Percentiles rank a stretch among this genome's conserved stretches.
phyloP scores from a whole-genome alignment of 2,888 invertebrate species.

The Osedax frankpressi region DNA sequence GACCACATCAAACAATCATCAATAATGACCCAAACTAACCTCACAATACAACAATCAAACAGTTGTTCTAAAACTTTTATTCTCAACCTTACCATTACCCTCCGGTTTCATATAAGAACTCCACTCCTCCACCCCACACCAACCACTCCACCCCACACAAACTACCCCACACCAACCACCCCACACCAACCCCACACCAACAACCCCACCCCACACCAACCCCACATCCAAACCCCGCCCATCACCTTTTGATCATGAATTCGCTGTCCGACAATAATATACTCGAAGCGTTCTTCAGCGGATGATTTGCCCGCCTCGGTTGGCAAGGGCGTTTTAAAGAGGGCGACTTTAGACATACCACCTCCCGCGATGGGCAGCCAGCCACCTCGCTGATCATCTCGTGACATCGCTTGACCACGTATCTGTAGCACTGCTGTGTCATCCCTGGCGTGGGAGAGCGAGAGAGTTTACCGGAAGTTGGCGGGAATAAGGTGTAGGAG shows the following conservation, averaged over 20 bases:
- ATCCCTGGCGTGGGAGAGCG: too few species aligned
- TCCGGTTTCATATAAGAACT: too few species aligned
- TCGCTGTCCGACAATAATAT: slow-evolving; percentile 79
- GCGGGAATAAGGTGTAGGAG: too few species aligned
- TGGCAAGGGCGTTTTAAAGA: slow-evolving; percentile 22
- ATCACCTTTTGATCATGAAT: slow-evolving; percentile 80
- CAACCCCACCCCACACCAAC: not conserved
- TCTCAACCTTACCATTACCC: too few species aligned
- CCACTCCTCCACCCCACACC: too few species aligned
- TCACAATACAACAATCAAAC: too few species aligned
- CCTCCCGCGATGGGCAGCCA: slow-evolving; percentile 85
- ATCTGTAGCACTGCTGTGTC: not conserved
- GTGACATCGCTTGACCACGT: slow-evolving; percentile 87
- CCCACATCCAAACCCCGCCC: not conserved
- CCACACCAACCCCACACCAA: not conserved
- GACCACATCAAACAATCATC: too few species aligned
- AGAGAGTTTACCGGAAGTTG: too few species aligned
- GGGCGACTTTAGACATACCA: slow-evolving; percentile 73
- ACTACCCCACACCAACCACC: not conserved
- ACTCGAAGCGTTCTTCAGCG: slow-evolving; percentile 49
- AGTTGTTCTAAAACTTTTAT: too few species aligned
- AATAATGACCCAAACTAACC: too few species aligned
- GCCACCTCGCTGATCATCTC: slow-evolving; percentile 90
- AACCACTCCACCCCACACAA: too few species aligned
- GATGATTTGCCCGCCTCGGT: not conserved